Evolutionary conservation across 2,113 vertebrate genomes (phyloP).

Genomic region (Chamaea fasciata): DNA sequence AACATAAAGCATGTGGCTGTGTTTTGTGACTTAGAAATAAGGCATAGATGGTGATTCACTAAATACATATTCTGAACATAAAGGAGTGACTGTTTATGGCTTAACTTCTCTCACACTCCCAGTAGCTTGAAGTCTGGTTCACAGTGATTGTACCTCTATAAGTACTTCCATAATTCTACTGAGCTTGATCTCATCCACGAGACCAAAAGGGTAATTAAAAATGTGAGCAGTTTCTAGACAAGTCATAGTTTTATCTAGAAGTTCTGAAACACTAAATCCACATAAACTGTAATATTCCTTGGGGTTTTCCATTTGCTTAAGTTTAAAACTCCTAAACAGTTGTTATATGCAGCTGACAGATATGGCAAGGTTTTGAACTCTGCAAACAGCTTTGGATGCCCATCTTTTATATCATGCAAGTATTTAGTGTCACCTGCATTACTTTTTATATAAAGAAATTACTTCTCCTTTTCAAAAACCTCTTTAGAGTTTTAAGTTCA

Average conservation of each 20-base stretch:
- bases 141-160: not conserved
- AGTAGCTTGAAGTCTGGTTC: not conserved
- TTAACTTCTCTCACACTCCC: not conserved
- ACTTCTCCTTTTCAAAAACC: not conserved
- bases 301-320: not conserved
- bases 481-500: not conserved
- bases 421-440: not conserved
- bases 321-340: not conserved
- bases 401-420: not conserved
- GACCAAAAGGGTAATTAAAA: not conserved
- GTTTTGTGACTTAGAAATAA: constrained; percentile 24
- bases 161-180: not conserved
- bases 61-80: not conserved
- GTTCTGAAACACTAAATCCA: not conserved
- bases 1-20: not conserved
- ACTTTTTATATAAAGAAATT: not conserved
- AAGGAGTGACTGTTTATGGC: not conserved
- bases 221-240: accelerated
- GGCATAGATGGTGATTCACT: not conserved
- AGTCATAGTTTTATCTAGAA: not conserved
- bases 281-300: not conserved
- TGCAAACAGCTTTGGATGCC: not conserved
- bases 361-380: not conserved
- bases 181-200: not conserved
- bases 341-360: not conserved